Evolutionary conservation across 1,140 invertebrate genomes (phyloP).

Genomic region (Babylonia areolata): DNA sequence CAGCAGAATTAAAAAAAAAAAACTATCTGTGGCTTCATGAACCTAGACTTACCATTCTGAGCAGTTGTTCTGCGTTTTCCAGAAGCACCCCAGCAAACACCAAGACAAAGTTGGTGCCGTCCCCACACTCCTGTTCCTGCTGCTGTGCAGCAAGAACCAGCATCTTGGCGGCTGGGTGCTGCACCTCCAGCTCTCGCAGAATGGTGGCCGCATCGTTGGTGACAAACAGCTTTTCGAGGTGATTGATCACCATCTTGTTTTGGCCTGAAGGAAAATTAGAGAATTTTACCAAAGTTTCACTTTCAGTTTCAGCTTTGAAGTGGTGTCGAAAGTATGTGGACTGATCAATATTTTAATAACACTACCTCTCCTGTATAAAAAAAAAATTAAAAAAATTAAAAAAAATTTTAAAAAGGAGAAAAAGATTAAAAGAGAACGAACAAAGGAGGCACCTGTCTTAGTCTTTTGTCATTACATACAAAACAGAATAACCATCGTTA

Average conservation of each 20-base stretch:
- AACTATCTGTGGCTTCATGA: not conserved
- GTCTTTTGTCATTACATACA: no score
- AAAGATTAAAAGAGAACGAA: no score
- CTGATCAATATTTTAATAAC: no score
- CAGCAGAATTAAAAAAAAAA: not conserved
- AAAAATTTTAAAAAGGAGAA: no score
- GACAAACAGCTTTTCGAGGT: slow-evolving; percentile 98
- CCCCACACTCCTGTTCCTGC: slow-evolving; percentile 99
- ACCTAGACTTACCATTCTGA: slow-evolving; percentile 82
- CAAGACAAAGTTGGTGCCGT: slow-evolving; percentile 99
- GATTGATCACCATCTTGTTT: slow-evolving; percentile 99
- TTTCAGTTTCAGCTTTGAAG: no score
- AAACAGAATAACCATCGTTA: no score
- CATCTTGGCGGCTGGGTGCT: slow-evolving; percentile 99
- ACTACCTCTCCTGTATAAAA: no score
- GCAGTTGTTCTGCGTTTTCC: slow-evolving; percentile 92
- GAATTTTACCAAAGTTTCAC: no score
- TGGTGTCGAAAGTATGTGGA: no score
- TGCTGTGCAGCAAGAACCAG: slow-evolving; percentile 97
- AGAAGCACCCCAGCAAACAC: slow-evolving; percentile 94
- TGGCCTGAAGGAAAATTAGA: slow-evolving; percentile 83
- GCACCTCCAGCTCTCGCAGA: slow-evolving; percentile 83
- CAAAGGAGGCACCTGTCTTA: no score
- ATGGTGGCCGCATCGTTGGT: slow-evolving; percentile 99
- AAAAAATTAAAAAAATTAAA: no score